Conservation (phyloP, 2,113 vertebrate species). For the Serilophus lunatus region DNA sequence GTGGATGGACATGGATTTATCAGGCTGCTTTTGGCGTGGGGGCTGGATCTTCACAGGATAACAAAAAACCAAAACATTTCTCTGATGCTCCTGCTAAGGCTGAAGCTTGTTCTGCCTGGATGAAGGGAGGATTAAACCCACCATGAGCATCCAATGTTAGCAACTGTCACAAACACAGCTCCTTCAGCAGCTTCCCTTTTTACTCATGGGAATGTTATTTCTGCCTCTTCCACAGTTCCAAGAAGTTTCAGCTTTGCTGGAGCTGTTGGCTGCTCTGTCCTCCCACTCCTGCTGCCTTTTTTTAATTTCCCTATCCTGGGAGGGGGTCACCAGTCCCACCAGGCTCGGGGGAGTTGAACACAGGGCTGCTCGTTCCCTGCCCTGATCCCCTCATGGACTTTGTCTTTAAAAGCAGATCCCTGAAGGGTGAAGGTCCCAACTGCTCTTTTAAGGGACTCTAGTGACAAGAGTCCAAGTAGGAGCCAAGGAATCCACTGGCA, state of each 20-base stretch:
- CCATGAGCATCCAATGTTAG: rapidly evolving
- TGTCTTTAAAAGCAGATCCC: not conserved
- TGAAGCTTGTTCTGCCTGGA: not conserved
- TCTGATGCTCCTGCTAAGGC: not conserved
- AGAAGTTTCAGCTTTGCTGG: not conserved
- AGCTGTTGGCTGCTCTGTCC: not conserved
- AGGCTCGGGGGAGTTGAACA: not conserved
- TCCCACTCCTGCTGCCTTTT: not conserved
- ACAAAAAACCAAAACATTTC: not conserved
- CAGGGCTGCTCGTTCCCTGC: not conserved
- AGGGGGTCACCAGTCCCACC: not conserved
- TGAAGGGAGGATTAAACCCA: not conserved
- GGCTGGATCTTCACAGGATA: not conserved
- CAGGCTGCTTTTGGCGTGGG: not conserved
- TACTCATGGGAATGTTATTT: not conserved
- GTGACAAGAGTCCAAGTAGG: not conserved
- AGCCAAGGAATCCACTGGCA: not conserved
- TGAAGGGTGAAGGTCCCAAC: not conserved
- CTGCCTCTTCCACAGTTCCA: not conserved
- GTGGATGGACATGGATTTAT: rapidly evolving
- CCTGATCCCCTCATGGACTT: not conserved
- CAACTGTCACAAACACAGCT: rapidly evolving
- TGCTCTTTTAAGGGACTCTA: not conserved
- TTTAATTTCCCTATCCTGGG: not conserved
- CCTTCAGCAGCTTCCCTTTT: not conserved